Percentiles rank a stretch among this genome's conserved stretches.
These are phyloP conservation scores for Myotis myotis DNA, from an alignment of 2,797 vertebrate genomes.

Conservation along the genomic window DNA sequence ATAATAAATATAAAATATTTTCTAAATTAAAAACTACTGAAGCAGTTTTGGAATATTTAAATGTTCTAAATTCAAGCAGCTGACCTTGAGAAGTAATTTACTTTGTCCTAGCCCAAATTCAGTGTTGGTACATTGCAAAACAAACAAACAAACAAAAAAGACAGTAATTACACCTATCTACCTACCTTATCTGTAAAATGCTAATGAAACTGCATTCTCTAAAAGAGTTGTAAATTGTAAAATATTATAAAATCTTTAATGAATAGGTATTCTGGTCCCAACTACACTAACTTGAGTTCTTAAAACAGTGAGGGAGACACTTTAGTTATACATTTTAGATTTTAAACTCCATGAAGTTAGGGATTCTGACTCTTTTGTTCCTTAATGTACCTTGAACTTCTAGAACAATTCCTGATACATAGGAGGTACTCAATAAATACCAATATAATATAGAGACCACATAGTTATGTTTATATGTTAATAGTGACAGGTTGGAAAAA, in stretches of 20 bases:
- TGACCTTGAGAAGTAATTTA: not conserved
- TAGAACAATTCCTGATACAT: not conserved
- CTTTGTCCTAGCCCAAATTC: not conserved
- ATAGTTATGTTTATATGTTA: not conserved
- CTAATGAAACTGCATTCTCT: not conserved
- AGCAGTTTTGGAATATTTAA: not conserved
- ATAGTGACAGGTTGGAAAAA: not conserved
- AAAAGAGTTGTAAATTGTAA: not conserved
- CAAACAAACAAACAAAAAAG: not conserved
- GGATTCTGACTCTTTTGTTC: not conserved
- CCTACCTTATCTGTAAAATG: not conserved
- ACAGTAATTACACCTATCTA: not conserved
- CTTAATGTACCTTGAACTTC: not conserved
- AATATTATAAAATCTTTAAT: constrained; percentile 21
- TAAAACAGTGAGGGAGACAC: not conserved
- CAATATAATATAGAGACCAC: not conserved
- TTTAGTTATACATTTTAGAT: not conserved
- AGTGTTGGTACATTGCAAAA: not conserved
- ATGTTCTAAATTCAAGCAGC: not conserved
- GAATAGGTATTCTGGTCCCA: not conserved
- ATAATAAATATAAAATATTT: not conserved
- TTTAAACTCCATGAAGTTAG: not conserved
- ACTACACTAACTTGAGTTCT: not conserved
- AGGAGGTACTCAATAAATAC: not conserved
- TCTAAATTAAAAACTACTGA: not conserved